Evolutionary conservation across 2,113 vertebrate genomes (phyloP).

Genomic region (Columbina picui): DNA sequence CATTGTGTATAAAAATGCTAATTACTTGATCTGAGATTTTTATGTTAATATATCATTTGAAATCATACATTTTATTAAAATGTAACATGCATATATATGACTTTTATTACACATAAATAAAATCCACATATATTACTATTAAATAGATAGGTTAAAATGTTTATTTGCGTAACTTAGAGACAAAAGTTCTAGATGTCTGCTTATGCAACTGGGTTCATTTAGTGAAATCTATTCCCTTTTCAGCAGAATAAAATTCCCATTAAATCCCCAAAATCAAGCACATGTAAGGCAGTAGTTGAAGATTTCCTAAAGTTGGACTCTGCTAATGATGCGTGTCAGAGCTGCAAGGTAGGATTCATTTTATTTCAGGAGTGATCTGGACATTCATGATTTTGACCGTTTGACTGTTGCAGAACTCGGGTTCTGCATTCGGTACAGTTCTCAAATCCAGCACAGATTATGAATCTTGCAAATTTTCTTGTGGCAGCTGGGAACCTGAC

Average conservation of each 20-base stretch:
- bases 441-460: background rate
- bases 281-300: background rate
- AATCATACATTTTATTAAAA: background rate
- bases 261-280: background rate
- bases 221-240: background rate
- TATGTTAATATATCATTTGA: background rate
- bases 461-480: background rate
- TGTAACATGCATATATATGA: accelerated
- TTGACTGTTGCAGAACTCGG: background rate
- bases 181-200: background rate
- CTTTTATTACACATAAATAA: background rate
- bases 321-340: background rate
- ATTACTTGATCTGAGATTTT: slow-evolving; percentile 21
- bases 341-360: background rate
- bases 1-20: background rate
- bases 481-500: background rate
- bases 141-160: background rate
- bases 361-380: background rate
- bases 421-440: background rate
- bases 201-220: background rate
- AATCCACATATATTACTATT: background rate
- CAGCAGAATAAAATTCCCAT: background rate
- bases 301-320: background rate
- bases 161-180: background rate
- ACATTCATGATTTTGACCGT: background rate